Percentiles rank a stretch among this genome's conserved stretches.
These are phyloP conservation scores for Augochlorella aurata DNA, from an alignment of 2,888 invertebrate species.

Conservation along the genomic window DNA sequence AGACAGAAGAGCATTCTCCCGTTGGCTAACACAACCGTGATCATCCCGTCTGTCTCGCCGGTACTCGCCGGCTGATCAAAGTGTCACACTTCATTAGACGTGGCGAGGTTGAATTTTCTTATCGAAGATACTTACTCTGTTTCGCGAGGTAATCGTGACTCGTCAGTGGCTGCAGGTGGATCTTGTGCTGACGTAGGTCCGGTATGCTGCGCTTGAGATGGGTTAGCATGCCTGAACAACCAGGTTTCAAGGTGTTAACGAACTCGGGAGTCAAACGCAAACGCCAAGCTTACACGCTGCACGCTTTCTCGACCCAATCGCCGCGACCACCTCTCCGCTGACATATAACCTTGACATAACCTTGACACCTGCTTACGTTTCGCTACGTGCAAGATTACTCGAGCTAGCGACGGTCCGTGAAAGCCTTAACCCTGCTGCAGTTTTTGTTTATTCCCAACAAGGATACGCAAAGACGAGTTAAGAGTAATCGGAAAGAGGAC, in stretches of 20 bases:
- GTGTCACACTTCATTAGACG: not conserved
- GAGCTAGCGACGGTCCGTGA: too few species aligned
- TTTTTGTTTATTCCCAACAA: too few species aligned
- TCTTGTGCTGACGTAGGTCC: slow-evolving; percentile 91
- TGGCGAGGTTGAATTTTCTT: not conserved
- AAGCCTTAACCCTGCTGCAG: too few species aligned
- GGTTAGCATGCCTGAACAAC: slow-evolving; percentile 92
- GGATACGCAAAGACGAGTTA: too few species aligned
- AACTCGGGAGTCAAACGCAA: slow-evolving; percentile 75
- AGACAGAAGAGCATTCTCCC: slow-evolving; percentile 23
- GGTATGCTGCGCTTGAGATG: slow-evolving; percentile 94
- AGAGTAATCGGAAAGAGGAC: too few species aligned
- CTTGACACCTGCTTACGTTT: not conserved
- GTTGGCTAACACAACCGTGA: not conserved
- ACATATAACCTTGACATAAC: too few species aligned
- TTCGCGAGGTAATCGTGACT: slow-evolving; percentile 85
- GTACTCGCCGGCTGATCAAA: slow-evolving; percentile 18
- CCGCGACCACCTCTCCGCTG: not conserved
- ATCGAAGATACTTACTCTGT: slow-evolving; percentile 76
- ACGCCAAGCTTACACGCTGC: slow-evolving; percentile 64
- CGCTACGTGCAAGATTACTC: too few species aligned
- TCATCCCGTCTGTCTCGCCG: not conserved
- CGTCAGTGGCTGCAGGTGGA: slow-evolving; percentile 88
- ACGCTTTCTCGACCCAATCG: slow-evolving; percentile 58
- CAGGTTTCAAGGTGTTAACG: slow-evolving; percentile 80